These are phyloP conservation scores for Drosophila mauritiana DNA, from an alignment of 1,140 invertebrate species.

Conservation along the genomic window DNA sequence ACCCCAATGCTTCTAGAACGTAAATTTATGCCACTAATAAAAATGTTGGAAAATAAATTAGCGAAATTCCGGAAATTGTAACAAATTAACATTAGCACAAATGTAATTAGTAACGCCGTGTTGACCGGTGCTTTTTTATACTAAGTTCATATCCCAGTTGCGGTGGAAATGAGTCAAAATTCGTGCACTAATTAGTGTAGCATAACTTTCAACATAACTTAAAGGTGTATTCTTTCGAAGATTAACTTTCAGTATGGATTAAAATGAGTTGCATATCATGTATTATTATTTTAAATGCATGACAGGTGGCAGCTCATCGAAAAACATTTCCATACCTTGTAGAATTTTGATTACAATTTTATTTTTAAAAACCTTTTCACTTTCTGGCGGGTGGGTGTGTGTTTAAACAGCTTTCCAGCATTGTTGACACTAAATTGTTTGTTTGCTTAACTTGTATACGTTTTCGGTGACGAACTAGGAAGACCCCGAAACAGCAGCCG, in stretches of 20 bases:
- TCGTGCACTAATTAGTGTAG: constrained; percentile 28
- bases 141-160: constrained; percentile 7
- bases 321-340: constrained; percentile 12
- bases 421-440: constrained; percentile 22
- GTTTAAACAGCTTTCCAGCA: constrained; percentile 37
- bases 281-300: background rate
- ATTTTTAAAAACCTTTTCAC: constrained; percentile 29
- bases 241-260: background rate
- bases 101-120: constrained; percentile 79
- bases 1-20: constrained; percentile 36
- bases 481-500: constrained; percentile 32
- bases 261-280: background rate
- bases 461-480: constrained; percentile 40
- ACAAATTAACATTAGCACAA: constrained; percentile 80
- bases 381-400: constrained; percentile 35
- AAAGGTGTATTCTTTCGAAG: background rate
- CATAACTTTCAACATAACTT: background rate
- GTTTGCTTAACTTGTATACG: constrained; percentile 15
- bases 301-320: background rate
- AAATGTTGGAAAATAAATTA: constrained; percentile 80
- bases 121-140: constrained; percentile 32
- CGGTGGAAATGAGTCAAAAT: constrained; percentile 31
- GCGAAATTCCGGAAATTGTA: constrained; percentile 83
- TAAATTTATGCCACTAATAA: constrained; percentile 77
- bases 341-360: constrained; percentile 25